These are phyloP conservation scores for Chaenodraco wilsoni DNA, from an alignment of 2,797 vertebrate species.

Conservation along the genomic window DNA sequence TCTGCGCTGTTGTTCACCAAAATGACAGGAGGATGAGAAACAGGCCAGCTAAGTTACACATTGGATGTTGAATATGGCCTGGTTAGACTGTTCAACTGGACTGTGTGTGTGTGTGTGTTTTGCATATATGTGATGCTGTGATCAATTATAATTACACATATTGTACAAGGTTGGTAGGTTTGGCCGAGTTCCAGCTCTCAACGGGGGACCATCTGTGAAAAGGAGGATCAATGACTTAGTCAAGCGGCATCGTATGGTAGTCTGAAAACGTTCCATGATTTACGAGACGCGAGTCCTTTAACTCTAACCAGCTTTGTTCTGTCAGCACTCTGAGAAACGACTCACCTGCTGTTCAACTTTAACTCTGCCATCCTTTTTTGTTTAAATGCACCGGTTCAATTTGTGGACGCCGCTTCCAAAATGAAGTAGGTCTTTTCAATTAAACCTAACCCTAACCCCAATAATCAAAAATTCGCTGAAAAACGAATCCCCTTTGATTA, in stretches of 20 bases:
- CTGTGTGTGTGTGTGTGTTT: background rate
- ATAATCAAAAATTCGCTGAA: slow-evolving; percentile 44
- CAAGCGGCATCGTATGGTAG: slow-evolving; percentile 60
- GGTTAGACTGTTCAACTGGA: slow-evolving; percentile 16
- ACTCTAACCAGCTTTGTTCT: slow-evolving; percentile 44
- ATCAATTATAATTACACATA: slow-evolving; percentile 54
- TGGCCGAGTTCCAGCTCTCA: slow-evolving; percentile 55
- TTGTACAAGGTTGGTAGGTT: slow-evolving; percentile 48
- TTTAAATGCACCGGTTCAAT: slow-evolving; percentile 25
- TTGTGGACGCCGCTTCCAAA: slow-evolving; percentile 25
- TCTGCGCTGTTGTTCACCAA: slow-evolving; percentile 48
- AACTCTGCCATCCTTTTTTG: slow-evolving; percentile 13
- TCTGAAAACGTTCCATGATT: slow-evolving; percentile 64
- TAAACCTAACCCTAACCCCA: slow-evolving; percentile 14
- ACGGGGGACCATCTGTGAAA: slow-evolving; percentile 56
- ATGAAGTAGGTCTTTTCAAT: slow-evolving; percentile 34
- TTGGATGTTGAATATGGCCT: slow-evolving; percentile 25
- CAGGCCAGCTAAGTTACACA: too few species aligned
- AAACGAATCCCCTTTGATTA: slow-evolving; percentile 38
- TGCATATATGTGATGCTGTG: slow-evolving; percentile 9
- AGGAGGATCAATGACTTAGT: slow-evolving; percentile 74
- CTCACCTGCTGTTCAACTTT: slow-evolving; percentile 53
- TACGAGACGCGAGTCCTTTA: slow-evolving; percentile 45
- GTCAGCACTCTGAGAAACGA: slow-evolving; percentile 36
- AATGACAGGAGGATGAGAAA: slow-evolving; percentile 27